Conservation (phyloP, 1,140 invertebrate genomes). For the Brachionus asplanchnoidis region DNA sequence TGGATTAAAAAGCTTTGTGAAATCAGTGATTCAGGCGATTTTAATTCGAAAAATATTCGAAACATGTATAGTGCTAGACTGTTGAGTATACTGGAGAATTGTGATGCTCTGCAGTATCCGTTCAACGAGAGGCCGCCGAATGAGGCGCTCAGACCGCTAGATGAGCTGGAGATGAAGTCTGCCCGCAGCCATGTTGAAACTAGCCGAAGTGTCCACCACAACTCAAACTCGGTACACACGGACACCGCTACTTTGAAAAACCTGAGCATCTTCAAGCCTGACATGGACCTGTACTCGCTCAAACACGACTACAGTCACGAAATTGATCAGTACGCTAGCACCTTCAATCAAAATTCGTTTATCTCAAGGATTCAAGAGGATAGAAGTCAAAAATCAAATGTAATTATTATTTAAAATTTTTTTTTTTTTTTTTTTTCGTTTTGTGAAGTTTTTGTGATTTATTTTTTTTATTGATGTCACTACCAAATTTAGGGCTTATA, state of each 20-base stretch:
- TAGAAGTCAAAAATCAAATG: neutral
- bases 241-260: neutral
- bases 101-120: neutral
- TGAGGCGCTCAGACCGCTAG: neutral
- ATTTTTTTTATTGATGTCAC: too few species aligned
- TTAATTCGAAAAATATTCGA: neutral
- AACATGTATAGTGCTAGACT: conserved; percentile 27
- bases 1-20: conserved; percentile 58
- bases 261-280: neutral
- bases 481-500: too few species aligned
- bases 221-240: neutral
- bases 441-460: too few species aligned
- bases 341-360: conserved; percentile 4
- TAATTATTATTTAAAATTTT: neutral
- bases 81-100: conserved; percentile 13
- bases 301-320: neutral
- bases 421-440: too few species aligned
- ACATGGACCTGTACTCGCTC: neutral
- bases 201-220: neutral
- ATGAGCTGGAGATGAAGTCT: conserved; percentile 1
- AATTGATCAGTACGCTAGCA: neutral
- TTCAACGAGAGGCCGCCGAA: conserved; percentile 31
- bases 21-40: conserved; percentile 44
- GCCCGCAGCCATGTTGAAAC: neutral
- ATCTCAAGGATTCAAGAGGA: conserved; percentile 6